These are phyloP conservation scores for Brachionus calyciflorus DNA, from an alignment of 1,140 invertebrate genomes.

Conservation along the genomic window DNA sequence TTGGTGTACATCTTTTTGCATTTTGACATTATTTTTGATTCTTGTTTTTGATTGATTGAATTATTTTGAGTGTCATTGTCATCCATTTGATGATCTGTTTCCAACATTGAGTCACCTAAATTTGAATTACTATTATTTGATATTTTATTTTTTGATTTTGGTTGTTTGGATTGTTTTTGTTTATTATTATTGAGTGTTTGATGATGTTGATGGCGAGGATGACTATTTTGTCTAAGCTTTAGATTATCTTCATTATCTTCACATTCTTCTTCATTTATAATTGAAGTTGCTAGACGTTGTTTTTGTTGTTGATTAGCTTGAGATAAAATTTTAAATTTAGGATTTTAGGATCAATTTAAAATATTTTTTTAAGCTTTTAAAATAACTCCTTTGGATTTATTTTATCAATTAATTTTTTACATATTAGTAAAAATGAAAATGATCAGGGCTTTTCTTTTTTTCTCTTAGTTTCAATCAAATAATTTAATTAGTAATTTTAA, in stretches of 20 bases:
- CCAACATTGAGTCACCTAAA: not conserved
- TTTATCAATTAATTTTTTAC: no score
- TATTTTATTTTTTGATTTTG: not conserved
- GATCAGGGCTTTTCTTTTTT: no score
- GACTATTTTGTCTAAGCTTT: slow-evolving; percentile 17
- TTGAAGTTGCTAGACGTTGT: slow-evolving; percentile 1
- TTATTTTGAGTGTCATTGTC: not conserved
- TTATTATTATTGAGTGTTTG: no score
- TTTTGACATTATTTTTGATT: slow-evolving; percentile 20
- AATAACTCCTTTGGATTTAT: no score
- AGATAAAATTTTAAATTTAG: not conserved
- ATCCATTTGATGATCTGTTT: not conserved
- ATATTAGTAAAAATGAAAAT: no score
- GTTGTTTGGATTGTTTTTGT: not conserved
- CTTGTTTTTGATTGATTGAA: not conserved
- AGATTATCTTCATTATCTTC: slow-evolving; percentile 13
- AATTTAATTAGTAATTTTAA: no score
- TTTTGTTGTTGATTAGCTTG: slow-evolving; percentile 33
- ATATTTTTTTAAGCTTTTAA: not conserved
- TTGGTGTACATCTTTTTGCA: slow-evolving; percentile 37
- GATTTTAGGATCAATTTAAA: not conserved
- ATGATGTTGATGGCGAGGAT: no score
- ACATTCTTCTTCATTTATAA: slow-evolving; percentile 2
- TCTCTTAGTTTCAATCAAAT: no score
- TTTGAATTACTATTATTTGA: not conserved